These are phyloP conservation scores for Nephrotoma flavescens DNA, from an alignment of 2,888 invertebrate species.

Conservation along the genomic window DNA sequence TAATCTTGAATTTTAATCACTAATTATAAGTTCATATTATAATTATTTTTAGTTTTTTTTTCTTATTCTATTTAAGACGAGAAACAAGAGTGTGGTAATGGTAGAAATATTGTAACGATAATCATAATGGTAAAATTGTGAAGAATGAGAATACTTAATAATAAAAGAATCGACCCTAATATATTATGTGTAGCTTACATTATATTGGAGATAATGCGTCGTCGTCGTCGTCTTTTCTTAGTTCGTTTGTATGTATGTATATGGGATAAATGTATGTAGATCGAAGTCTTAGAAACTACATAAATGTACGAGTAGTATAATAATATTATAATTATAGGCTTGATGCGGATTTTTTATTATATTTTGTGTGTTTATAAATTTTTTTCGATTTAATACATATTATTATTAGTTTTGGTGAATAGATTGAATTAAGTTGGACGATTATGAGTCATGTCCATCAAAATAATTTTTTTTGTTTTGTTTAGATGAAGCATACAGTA, in stretches of 20 bases:
- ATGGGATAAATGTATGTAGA: not conserved
- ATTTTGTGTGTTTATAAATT: not conserved
- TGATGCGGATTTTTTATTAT: not conserved
- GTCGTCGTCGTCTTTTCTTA: not conserved
- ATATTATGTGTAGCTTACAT: not conserved
- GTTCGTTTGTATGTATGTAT: not conserved
- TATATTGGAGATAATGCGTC: not conserved
- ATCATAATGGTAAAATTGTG: not conserved
- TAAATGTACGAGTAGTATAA: not conserved
- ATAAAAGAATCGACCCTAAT: not conserved
- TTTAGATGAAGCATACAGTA: not conserved
- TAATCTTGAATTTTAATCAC: conserved; percentile 4
- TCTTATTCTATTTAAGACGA: not conserved
- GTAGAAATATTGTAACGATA: not conserved
- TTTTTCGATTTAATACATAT: not conserved
- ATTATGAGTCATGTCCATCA: not conserved
- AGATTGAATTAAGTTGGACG: not conserved
- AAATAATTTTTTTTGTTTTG: not conserved
- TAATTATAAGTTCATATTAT: not conserved
- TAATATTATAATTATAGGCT: not conserved
- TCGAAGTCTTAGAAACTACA: not conserved
- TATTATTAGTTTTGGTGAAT: not conserved
- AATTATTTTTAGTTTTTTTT: not conserved
- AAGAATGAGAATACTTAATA: not conserved
- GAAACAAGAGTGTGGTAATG: not conserved